Evolutionary conservation across 1,140 invertebrate species (phyloP).

Genomic region (Colletes latitarsis): DNA sequence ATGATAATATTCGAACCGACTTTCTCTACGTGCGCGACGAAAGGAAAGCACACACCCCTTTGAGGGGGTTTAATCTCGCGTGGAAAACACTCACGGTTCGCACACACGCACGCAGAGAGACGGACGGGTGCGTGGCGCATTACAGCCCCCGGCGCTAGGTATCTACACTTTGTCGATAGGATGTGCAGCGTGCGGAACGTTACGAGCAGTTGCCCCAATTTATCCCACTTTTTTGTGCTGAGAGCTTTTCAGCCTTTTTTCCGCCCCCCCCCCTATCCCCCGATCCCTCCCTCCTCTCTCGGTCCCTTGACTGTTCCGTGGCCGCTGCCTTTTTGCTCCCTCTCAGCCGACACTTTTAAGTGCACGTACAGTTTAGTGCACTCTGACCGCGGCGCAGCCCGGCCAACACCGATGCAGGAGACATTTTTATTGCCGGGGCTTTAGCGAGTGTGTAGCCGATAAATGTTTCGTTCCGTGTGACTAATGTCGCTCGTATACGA

Average conservation of each 20-base stretch:
- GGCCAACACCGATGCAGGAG: conserved; percentile 34
- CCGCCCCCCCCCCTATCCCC: not conserved
- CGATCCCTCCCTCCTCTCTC: not conserved
- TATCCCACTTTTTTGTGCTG: conserved; percentile 62
- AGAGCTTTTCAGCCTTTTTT: conserved; percentile 60
- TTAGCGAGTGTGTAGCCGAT: conserved; percentile 50
- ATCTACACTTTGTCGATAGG: conserved; percentile 59
- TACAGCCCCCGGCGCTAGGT: conserved; percentile 5
- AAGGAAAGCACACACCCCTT: conserved; percentile 25
- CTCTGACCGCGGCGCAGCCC: conserved; percentile 54
- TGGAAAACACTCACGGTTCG: conserved; percentile 31
- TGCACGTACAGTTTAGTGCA: conserved; percentile 67
- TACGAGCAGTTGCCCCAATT: conserved; percentile 67
- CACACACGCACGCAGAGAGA: conserved; percentile 23
- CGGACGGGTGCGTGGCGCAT: conserved; percentile 10
- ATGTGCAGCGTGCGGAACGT: conserved; percentile 51
- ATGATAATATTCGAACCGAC: conserved; percentile 30
- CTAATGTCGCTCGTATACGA: conserved; percentile 39
- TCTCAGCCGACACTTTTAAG: conserved; percentile 64
- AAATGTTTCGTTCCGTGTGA: conserved; percentile 58
- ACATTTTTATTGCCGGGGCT: conserved; percentile 61
- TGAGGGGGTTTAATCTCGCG: conserved; percentile 55
- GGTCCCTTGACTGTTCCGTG: not conserved
- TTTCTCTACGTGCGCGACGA: conserved; percentile 1
- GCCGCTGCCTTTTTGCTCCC: conserved; percentile 35